Base-by-base conservation (phyloP, 2,113 vertebrate species). In the Lasiurus borealis region DNA sequence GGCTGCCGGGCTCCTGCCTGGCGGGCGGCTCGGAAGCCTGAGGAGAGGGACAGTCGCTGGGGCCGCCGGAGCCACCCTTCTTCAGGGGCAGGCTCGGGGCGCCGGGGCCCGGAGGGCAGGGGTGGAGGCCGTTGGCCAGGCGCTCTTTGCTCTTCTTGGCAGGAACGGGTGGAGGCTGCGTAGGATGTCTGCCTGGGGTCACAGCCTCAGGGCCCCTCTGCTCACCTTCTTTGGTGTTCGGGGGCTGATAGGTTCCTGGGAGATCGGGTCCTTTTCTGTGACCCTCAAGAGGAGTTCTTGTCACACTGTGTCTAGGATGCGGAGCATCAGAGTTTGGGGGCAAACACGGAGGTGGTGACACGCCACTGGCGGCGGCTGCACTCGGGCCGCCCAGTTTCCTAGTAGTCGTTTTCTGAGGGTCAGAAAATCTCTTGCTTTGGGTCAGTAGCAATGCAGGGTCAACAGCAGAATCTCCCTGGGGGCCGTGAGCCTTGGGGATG, bases 111-210 rank as follows among this genome's bases (percentile, higher is more conserved):
- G 81, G 27, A 98, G 96, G 78, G 68, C 97, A 97, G 94, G 98
- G 98, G 92, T 98, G 98, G 4, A 99, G 97, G 59, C 99, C 99
- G 54, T 99, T 99, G 80, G 98, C 98, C 52, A 99, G 98, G 87
- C 99, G 99, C 93, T 99, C 99, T 97, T 98, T 99, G 92, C 99
- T 99, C 98, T 99, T 99, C 98, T 99, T 99, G 90, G 98, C 99
- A 31, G 99, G 99, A 36, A 99, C 99, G 0, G 99, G 99, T 15
- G 99, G 99, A 0, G 99, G 99, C 91, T 99, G 99, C 5, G 99
- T 98, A 29, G 98, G 98, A 94, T 98, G 99, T 98, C 99, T 99
- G 83, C 98, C 97, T 85, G 98, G 99, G 34, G 97, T 98, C 98
- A 98, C 98, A 85, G 97, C 87, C 92, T 99, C 98, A 23, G 93